These are phyloP conservation scores for Melitaea athalia DNA, from an alignment of 2,888 invertebrate genomes.

Conservation along the genomic window DNA sequence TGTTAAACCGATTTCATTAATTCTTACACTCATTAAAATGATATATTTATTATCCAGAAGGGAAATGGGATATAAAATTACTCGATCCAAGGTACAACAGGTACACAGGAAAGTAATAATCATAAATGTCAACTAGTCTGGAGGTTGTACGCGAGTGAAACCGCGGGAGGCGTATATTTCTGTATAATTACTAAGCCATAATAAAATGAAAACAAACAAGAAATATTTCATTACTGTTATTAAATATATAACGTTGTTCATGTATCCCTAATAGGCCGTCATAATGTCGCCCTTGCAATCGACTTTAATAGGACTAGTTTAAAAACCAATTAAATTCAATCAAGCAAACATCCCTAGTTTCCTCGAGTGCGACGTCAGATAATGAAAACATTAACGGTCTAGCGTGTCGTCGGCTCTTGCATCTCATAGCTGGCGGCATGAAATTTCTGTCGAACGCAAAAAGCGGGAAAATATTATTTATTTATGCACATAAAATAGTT, in stretches of 20 bases:
- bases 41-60: no score
- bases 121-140: no score
- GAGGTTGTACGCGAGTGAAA: no score
- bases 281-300: constrained; percentile 26
- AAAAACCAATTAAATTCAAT: constrained; percentile 68
- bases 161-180: neutral
- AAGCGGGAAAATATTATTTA: constrained; percentile 12
- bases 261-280: constrained; percentile 5
- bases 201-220: neutral
- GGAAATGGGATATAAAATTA: no score
- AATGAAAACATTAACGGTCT: constrained; percentile 56
- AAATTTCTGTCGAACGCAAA: constrained; percentile 28
- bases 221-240: neutral
- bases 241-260: neutral
- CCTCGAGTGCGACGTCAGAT: constrained; percentile 42
- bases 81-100: neutral
- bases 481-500: constrained; percentile 4
- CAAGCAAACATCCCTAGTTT: constrained; percentile 46
- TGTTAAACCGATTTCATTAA: no score
- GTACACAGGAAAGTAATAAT: neutral
- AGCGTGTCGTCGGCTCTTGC: constrained; percentile 33
- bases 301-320: constrained; percentile 54
- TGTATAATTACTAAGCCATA: neutral
- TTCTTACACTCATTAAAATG: no score
- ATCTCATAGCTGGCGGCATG: constrained; percentile 35